Conservation (phyloP, 1,140 invertebrate species). For the Diorhabda elongata region DNA sequence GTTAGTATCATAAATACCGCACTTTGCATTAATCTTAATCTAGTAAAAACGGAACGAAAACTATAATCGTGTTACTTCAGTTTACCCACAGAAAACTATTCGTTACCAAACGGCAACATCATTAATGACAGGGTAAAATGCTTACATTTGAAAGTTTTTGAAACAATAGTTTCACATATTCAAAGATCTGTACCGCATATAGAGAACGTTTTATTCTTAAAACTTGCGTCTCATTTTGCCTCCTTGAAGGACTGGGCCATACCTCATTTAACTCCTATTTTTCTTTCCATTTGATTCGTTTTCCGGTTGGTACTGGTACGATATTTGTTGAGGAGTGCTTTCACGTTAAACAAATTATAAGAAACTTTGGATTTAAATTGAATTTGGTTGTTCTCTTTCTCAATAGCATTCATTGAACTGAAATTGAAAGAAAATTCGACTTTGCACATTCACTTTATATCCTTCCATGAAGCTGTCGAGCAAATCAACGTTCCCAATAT, state of each 20-base stretch:
- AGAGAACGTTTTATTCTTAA: constrained; percentile 15
- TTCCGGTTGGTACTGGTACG: constrained; percentile 5
- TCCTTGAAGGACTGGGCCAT: constrained; percentile 12
- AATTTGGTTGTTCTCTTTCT: too few relatives aligned
- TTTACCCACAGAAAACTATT: constrained; percentile 8
- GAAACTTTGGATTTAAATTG: constrained; percentile 16
- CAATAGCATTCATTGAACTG: too few relatives aligned
- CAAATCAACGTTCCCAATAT: too few relatives aligned
- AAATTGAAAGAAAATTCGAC: too few relatives aligned
- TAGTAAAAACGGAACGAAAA: constrained; percentile 8
- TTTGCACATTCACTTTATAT: too few relatives aligned
- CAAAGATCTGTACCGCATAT: constrained; percentile 30
- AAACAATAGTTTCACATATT: constrained; percentile 32
- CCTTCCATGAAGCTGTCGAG: too few relatives aligned
- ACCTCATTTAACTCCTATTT: constrained; percentile 8
- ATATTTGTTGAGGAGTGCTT: constrained; percentile 8
- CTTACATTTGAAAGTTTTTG: constrained; percentile 21
- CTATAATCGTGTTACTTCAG: background rate
- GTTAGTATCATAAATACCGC: background rate
- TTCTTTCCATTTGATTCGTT: constrained; percentile 9
- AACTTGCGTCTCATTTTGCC: constrained; percentile 14
- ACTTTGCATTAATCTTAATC: constrained; percentile 9
- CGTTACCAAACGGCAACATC: constrained; percentile 12
- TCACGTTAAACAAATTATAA: constrained; percentile 10
- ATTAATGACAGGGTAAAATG: constrained; percentile 1